Base-by-base conservation (phyloP, 1,140 invertebrate species). In the Penaeus indicus region DNA sequence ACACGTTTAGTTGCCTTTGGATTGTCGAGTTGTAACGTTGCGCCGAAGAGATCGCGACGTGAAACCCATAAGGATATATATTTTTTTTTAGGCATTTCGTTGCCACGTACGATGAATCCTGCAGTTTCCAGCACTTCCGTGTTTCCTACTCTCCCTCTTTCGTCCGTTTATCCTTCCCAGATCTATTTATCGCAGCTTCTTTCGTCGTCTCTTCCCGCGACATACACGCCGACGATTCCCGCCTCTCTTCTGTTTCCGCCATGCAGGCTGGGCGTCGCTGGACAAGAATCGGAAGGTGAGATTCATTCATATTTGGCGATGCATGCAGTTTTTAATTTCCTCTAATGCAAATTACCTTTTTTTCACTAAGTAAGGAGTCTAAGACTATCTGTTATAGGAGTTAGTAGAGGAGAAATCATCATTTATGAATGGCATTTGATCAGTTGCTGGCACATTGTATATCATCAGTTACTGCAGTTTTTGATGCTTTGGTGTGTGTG, bases 1-100 rank as follows among this genome's bases (percentile, higher is more conserved):
- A 84, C 87, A 88, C 87, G 80, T 78, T 88, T 84, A 88, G 87
- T 88, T 84, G 81, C 87, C 82, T 32, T 64, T 64, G 54, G 67
- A 47, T 67, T 67, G 62, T 47, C 67, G 82, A 38, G 54, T 54
- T 54, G 54, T 54, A 54, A 16, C 54, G 54, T 54, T 54, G 54
- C 54, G 16, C 54, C 54, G 11, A 54, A 60, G n/a, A n/a, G 64
- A 47, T 32, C 62, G 38, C 42, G 19, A 72, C 27, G 80, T 38
- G 21, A 16, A n/a, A 64, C 25, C 18, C 22, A 16, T n/a, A n/a
- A 42, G 38, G 38, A n/a, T 47, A 47, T 47, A 42, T 32, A 47
- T 21, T 27, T 22, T 25, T 25, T 27, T 62, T 25, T 47, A n/a
- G n/a, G n/a, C n/a, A n/a, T 4, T 42, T 42, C 0, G 7, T 42